A percentile compares a stretch with the other conserved stretches of the same genome.
Evolutionary conservation across 2,797 vertebrate genomes (phyloP).

Genomic region (Benthosema pterotum): DNA sequence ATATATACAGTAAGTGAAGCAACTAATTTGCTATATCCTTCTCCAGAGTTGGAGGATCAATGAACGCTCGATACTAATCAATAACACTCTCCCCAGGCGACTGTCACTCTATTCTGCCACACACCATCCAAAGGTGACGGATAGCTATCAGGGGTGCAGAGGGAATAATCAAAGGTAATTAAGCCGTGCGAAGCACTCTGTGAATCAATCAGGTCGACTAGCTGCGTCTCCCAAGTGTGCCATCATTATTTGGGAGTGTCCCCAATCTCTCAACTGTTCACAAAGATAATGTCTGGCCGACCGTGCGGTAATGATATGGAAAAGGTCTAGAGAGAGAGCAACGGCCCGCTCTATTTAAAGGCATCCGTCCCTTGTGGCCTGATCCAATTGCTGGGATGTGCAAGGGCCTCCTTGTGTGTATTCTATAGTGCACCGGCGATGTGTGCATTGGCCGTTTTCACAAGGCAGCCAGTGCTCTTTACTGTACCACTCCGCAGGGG

Average conservation of each 20-base stretch:
- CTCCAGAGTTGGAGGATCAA: slow-evolving; percentile 8
- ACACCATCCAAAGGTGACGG: slow-evolving; percentile 30
- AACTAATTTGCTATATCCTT: not conserved
- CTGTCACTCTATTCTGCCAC: slow-evolving; percentile 1
- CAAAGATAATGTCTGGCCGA: slow-evolving; percentile 5
- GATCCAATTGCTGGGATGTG: not conserved
- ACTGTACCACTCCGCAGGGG: no score
- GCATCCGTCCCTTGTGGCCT: not conserved
- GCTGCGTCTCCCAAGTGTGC: slow-evolving; percentile 19
- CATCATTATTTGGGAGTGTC: slow-evolving; percentile 30
- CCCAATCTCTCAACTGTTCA: not conserved
- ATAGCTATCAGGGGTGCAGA: slow-evolving; percentile 30
- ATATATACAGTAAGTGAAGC: no score
- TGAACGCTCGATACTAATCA: slow-evolving; percentile 33
- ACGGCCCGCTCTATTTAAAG: not conserved
- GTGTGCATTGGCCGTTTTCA: not conserved
- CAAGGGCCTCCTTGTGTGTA: not conserved
- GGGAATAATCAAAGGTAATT: slow-evolving; percentile 48
- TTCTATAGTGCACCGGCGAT: not conserved
- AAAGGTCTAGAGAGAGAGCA: not conserved
- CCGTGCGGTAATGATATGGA: not conserved
- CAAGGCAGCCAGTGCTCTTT: no score
- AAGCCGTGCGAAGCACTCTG: slow-evolving; percentile 14
- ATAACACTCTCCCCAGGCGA: slow-evolving; percentile 1
- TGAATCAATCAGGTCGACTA: slow-evolving; percentile 43